Conservation (phyloP, 2,113 vertebrate species). For the Trematomus loennbergii region DNA sequence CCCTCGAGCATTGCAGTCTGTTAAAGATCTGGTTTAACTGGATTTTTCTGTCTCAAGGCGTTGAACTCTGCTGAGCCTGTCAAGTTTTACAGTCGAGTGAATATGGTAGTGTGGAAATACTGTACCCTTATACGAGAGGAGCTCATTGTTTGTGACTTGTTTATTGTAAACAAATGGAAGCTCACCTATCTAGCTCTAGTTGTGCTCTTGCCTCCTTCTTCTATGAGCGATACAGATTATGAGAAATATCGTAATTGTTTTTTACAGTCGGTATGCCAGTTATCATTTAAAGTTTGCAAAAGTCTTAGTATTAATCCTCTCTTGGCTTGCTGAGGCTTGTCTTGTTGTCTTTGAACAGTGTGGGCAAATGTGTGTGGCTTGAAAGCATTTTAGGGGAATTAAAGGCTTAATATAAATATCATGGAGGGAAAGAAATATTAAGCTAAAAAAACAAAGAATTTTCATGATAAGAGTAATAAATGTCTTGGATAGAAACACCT, state of each 20-base stretch:
- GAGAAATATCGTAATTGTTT: neutral
- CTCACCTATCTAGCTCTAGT: neutral
- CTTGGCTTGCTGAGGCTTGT: neutral
- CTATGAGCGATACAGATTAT: neutral
- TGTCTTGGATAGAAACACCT: too few species aligned
- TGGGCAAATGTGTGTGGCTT: too few species aligned
- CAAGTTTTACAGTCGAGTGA: slow-evolving; percentile 6
- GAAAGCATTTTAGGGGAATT: too few species aligned
- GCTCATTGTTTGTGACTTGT: slow-evolving; percentile 18
- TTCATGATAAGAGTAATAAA: too few species aligned
- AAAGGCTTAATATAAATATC: too few species aligned
- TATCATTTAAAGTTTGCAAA: neutral
- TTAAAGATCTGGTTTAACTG: neutral
- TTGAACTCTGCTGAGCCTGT: slow-evolving; percentile 18
- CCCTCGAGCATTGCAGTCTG: too few species aligned
- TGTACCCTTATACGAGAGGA: neutral
- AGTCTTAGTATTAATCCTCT: neutral
- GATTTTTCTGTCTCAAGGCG: neutral
- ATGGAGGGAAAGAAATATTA: too few species aligned
- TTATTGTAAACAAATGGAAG: neutral
- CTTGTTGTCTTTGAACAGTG: neutral
- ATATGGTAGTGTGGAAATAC: slow-evolving; percentile 17
- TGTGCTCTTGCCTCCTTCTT: too few species aligned
- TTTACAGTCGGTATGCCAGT: neutral
- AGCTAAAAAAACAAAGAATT: too few species aligned